Conservation (phyloP, 2,797 vertebrate species). For the Taenioides sp. region DNA sequence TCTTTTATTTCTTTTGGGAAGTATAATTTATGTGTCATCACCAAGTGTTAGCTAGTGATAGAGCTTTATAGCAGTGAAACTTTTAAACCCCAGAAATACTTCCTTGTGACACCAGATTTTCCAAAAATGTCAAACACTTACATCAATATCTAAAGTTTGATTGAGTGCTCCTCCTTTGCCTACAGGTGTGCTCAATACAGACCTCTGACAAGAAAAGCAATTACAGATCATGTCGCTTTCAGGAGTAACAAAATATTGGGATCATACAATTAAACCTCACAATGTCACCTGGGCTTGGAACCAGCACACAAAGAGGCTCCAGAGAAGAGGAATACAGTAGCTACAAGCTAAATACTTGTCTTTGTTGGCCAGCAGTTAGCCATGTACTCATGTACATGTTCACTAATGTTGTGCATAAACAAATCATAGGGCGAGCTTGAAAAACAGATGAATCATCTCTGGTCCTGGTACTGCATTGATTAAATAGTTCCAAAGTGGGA, state of each 20-base stretch:
- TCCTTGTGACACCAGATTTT: neutral
- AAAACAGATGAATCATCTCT: too few relatives aligned
- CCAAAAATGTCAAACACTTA: neutral
- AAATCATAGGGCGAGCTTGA: too few relatives aligned
- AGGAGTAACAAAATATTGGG: neutral
- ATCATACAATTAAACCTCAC: neutral
- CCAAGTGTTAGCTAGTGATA: neutral
- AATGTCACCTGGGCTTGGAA: too few relatives aligned
- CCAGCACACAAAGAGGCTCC: too few relatives aligned
- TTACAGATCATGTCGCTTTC: neutral
- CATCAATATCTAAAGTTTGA: slow-evolving; percentile 7
- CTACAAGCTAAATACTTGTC: too few relatives aligned
- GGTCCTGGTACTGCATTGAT: too few relatives aligned
- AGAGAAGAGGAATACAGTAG: too few relatives aligned
- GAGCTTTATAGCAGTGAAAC: neutral
- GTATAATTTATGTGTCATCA: neutral
- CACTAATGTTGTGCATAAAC: too few relatives aligned
- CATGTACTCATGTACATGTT: too few relatives aligned
- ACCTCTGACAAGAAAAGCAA: slow-evolving; percentile 2
- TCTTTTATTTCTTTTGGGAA: neutral
- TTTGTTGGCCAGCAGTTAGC: too few relatives aligned
- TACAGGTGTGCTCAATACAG: slow-evolving; percentile 1
- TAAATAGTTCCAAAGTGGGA: too few relatives aligned
- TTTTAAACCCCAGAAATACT: neutral
- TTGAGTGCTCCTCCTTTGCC: slow-evolving; percentile 4